Percentiles rank a stretch among this genome's conserved stretches.
phyloP scores from a whole-genome alignment of 2,888 invertebrate species.

The Acronicta leporina region DNA sequence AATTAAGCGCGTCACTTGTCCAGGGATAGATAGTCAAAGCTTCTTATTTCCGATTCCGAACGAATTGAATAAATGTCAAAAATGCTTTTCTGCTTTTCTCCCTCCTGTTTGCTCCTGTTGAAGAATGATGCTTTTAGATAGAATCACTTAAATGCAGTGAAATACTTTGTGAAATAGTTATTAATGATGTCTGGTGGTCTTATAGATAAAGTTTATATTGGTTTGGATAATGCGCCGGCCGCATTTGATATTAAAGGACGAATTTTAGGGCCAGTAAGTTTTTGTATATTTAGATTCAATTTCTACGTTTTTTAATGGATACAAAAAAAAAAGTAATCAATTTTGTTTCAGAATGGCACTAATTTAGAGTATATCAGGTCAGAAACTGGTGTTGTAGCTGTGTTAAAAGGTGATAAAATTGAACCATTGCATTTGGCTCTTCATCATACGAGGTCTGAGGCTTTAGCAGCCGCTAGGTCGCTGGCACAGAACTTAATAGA shows the following conservation, averaged over 20 bases:
- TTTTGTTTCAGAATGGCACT: slow-evolving; percentile 88
- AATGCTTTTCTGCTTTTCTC: slow-evolving; percentile 35
- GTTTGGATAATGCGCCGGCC: slow-evolving; percentile 93
- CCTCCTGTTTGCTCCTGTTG: slow-evolving; percentile 22
- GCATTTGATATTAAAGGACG: slow-evolving; percentile 93
- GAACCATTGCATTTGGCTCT: slow-evolving; percentile 94
- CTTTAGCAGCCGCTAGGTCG: slow-evolving; percentile 92
- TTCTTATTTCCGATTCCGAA: slow-evolving; percentile 18
- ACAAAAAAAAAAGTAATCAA: slow-evolving; percentile 14
- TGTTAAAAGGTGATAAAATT: slow-evolving; percentile 91
- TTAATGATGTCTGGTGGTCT: slow-evolving; percentile 84
- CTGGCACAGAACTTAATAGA: slow-evolving; percentile 94
- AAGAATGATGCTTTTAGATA: slow-evolving; percentile 73
- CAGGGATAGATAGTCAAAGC: too few relatives aligned
- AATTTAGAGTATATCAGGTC: slow-evolving; percentile 93
- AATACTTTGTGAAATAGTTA: slow-evolving; percentile 45
- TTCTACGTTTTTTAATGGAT: slow-evolving; percentile 17
- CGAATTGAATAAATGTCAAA: slow-evolving; percentile 47
- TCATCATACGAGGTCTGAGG: slow-evolving; percentile 92
- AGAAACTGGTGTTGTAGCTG: slow-evolving; percentile 94
- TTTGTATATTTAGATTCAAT: slow-evolving; percentile 19
- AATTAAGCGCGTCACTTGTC: too few relatives aligned
- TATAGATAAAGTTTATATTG: slow-evolving; percentile 93
- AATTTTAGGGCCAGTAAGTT: slow-evolving; percentile 90
- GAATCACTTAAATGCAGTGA: slow-evolving; percentile 61